Evolutionary conservation across 2,113 vertebrate species (phyloP).

Genomic region (Hystrix cristata): DNA sequence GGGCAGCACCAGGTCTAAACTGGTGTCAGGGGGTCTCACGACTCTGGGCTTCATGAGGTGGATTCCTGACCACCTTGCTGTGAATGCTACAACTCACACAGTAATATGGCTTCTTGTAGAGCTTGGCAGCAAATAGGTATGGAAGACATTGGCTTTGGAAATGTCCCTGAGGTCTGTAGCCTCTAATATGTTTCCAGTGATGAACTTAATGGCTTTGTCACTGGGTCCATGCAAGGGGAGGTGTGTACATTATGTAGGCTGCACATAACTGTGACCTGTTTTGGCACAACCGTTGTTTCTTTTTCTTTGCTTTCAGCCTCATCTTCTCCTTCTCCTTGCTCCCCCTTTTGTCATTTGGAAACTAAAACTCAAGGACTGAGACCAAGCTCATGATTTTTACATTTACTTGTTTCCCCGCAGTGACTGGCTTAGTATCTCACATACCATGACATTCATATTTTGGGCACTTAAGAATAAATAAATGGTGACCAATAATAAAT

Average conservation of each 20-base stretch:
- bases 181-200: neutral
- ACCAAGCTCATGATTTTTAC: neutral
- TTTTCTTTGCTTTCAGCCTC: neutral
- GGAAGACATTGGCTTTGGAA: neutral
- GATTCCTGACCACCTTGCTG: neutral
- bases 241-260: neutral
- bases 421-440: neutral
- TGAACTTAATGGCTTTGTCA: neutral
- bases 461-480: neutral
- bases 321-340: neutral
- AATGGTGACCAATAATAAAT: neutral
- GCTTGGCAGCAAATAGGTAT: neutral
- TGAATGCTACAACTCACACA: neutral
- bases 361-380: neutral
- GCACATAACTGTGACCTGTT: neutral
- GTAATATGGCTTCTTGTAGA: neutral
- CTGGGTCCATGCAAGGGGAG: neutral
- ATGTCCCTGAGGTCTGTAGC: too few relatives aligned
- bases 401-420: neutral
- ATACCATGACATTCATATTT: neutral
- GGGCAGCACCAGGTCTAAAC: neutral
- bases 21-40: neutral
- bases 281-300: neutral
- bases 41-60: too few relatives aligned
- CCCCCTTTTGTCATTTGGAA: neutral